Percentiles rank a stretch among this genome's conserved stretches.
These are phyloP conservation scores for Cyprinodon variegatus DNA, from an alignment of 2,113 vertebrate genomes.

Conservation along the genomic window DNA sequence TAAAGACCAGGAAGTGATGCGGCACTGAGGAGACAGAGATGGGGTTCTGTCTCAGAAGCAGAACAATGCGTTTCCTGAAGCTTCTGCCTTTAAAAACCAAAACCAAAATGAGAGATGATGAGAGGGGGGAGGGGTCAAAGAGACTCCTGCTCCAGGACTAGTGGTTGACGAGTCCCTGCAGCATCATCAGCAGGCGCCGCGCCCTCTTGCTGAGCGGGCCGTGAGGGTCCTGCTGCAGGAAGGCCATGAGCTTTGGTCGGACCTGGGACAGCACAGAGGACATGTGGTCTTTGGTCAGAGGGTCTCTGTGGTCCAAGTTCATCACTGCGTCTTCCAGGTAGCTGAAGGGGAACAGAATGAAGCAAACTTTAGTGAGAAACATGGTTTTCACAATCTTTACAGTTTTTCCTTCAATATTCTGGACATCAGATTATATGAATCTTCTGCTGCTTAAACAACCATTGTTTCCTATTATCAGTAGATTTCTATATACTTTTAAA, in stretches of 20 bases:
- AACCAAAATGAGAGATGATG: not conserved
- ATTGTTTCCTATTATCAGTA: too few relatives aligned
- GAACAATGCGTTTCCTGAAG: not conserved
- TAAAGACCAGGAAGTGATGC: not conserved
- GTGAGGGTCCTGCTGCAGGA: slow-evolving; percentile 92
- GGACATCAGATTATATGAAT: too few relatives aligned
- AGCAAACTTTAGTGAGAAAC: too few relatives aligned
- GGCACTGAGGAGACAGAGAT: not conserved
- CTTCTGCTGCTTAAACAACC: too few relatives aligned
- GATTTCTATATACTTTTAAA: too few relatives aligned
- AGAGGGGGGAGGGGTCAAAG: not conserved
- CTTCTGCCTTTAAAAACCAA: slow-evolving; percentile 1
- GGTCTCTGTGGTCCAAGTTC: slow-evolving; percentile 94
- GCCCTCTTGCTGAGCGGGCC: slow-evolving; percentile 87
- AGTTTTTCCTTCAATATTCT: too few relatives aligned
- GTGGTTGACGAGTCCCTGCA: slow-evolving; percentile 91
- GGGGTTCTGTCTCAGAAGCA: not conserved
- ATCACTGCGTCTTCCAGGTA: slow-evolving; percentile 97
- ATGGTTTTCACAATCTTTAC: too few relatives aligned
- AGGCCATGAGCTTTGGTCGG: slow-evolving; percentile 91
- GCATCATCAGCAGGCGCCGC: slow-evolving; percentile 94
- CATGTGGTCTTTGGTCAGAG: slow-evolving; percentile 97
- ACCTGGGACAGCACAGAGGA: slow-evolving; percentile 91
- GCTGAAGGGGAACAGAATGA: slow-evolving; percentile 68
- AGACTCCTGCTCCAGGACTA: slow-evolving; percentile 64